These are phyloP conservation scores for Odontocolon sp. DNA, from an alignment of 2,888 invertebrate species.

Conservation along the genomic window DNA sequence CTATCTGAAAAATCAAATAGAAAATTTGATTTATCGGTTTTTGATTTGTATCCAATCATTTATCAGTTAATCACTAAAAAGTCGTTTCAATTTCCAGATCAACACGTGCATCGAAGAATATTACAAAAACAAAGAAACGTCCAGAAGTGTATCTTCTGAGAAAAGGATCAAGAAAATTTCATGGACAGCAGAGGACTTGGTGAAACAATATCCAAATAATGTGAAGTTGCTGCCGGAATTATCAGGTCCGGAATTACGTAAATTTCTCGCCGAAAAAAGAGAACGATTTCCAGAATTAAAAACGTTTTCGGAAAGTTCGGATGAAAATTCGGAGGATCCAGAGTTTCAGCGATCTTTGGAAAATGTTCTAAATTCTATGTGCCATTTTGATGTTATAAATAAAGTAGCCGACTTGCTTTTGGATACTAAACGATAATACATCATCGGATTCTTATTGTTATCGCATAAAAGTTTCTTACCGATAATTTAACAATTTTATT, in stretches of 20 bases:
- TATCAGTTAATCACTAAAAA: not conserved
- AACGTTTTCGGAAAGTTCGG: not conserved
- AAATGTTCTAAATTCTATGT: slow-evolving; percentile 85
- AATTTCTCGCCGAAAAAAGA: slow-evolving; percentile 66
- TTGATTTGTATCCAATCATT: not conserved
- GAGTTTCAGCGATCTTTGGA: slow-evolving; percentile 64
- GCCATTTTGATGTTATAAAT: slow-evolving; percentile 84
- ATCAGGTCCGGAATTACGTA: slow-evolving; percentile 59
- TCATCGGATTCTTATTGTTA: too few relatives aligned
- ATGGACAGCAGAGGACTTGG: slow-evolving; percentile 66
- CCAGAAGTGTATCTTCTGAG: not conserved
- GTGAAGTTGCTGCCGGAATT: slow-evolving; percentile 63
- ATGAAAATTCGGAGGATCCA: not conserved
- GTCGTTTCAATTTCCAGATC: slow-evolving; percentile 65
- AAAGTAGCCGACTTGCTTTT: slow-evolving; percentile 78
- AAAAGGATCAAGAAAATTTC: slow-evolving; percentile 54
- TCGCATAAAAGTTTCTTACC: too few relatives aligned
- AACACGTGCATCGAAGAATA: slow-evolving; percentile 67
- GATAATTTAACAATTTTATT: too few relatives aligned
- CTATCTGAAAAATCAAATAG: too few relatives aligned
- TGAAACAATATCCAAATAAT: slow-evolving; percentile 62
- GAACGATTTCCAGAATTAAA: slow-evolving; percentile 58
- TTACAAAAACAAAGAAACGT: slow-evolving; percentile 45
- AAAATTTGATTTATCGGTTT: slow-evolving; percentile 4
- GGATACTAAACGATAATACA: slow-evolving; percentile 29